Conservation (phyloP, 1,140 invertebrate genomes). For the Pantala flavescens region DNA sequence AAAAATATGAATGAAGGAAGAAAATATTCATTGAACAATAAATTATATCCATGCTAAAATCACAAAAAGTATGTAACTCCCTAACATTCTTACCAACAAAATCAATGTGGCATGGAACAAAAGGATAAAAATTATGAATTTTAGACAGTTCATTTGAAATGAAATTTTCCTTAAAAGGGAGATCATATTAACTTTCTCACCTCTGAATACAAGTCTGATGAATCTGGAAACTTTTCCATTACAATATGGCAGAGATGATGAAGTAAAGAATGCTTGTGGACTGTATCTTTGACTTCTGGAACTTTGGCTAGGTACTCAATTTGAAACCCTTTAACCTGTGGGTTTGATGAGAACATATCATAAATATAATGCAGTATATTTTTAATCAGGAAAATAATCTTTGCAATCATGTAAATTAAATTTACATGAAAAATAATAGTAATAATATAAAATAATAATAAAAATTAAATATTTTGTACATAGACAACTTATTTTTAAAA, state of each 20-base stretch:
- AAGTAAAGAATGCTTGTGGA: constrained; percentile 94
- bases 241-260: constrained; percentile 97
- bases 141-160: background rate
- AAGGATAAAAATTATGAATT: too few relatives aligned
- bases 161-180: background rate
- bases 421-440: background rate
- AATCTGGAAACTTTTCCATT: constrained; percentile 90
- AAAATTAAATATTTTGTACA: too few relatives aligned
- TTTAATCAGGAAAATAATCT: constrained; percentile 34
- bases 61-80: background rate
- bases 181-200: constrained; percentile 38
- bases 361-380: background rate
- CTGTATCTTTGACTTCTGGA: constrained; percentile 98
- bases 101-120: too few relatives aligned
- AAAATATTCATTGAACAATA: constrained; percentile 20
- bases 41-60: constrained; percentile 3
- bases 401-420: constrained; percentile 23
- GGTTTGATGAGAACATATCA: constrained; percentile 17
- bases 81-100: too few relatives aligned
- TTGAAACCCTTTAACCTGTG: constrained; percentile 88
- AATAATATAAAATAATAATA: too few relatives aligned
- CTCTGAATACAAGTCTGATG: constrained; percentile 94
- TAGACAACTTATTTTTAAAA: too few relatives aligned
- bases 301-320: constrained; percentile 96
- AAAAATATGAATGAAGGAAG: too few relatives aligned